Percentiles rank a stretch among this genome's conserved stretches.
Evolutionary conservation across 2,113 vertebrate species (phyloP).

Genomic region (Marmota flaviventris): DNA sequence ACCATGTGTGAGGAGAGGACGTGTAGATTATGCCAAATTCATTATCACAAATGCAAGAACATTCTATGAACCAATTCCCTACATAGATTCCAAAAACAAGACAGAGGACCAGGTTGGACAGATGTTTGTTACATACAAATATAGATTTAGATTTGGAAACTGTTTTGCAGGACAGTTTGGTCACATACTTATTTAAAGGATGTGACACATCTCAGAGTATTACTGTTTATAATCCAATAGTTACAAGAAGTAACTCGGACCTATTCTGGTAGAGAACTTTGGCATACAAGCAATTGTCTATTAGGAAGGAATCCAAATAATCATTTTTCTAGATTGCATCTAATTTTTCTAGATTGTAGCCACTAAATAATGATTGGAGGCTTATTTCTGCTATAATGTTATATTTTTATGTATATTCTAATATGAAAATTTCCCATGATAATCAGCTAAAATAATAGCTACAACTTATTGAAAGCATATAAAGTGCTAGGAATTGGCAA

Average conservation of each 20-base stretch:
- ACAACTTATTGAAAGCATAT: constrained; percentile 18
- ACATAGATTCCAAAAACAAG: constrained; percentile 75
- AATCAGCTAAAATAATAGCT: constrained; percentile 34
- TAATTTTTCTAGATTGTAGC: not conserved
- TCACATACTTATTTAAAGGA: constrained; percentile 46
- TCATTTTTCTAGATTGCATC: not conserved
- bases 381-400: not conserved
- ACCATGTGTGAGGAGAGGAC: constrained; percentile 71
- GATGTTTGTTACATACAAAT: constrained; percentile 61
- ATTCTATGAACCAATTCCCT: constrained; percentile 84
- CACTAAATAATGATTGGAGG: not conserved
- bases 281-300: not conserved
- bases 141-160: constrained; percentile 24
- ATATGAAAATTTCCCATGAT: not conserved
- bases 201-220: not conserved
- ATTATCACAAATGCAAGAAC: constrained; percentile 85
- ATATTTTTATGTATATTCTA: constrained; percentile 30
- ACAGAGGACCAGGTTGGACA: constrained; percentile 78
- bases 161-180: constrained; percentile 45
- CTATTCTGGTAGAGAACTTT: not conserved
- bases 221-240: not conserved
- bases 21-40: constrained; percentile 82
- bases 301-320: not conserved
- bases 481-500: constrained; percentile 27
- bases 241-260: constrained; percentile 50